A percentile compares a stretch with the other conserved stretches of the same genome.
phyloP scores from a whole-genome alignment of 1,140 invertebrate genomes.

The Parapsyche elsis region DNA sequence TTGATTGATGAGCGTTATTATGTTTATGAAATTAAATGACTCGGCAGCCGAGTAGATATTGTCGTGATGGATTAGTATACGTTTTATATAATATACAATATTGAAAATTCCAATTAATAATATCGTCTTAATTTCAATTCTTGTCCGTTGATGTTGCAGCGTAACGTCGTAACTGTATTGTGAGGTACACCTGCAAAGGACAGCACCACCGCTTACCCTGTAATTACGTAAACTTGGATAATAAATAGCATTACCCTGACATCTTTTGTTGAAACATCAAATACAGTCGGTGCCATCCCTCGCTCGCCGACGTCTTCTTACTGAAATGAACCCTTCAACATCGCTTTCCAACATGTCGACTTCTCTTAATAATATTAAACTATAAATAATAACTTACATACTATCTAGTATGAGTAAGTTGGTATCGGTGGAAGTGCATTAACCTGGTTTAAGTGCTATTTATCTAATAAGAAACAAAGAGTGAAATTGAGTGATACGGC shows the following conservation, averaged over 20 bases:
- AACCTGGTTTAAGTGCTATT: too few relatives aligned
- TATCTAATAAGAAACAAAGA: too few relatives aligned
- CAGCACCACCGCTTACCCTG: constrained; percentile 41
- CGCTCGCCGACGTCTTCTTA: neutral
- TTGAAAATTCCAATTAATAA: constrained; percentile 2
- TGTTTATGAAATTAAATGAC: too few relatives aligned
- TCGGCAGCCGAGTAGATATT: too few relatives aligned
- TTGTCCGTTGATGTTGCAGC: neutral
- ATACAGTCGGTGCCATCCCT: constrained; percentile 39
- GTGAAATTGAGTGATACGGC: too few relatives aligned
- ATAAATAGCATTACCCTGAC: constrained; percentile 55
- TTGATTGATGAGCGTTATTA: too few relatives aligned
- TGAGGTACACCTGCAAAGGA: constrained; percentile 37
- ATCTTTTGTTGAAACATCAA: constrained; percentile 54
- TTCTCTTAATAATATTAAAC: too few relatives aligned
- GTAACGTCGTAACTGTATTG: constrained; percentile 5
- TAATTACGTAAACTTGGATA: constrained; percentile 56
- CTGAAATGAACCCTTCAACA: neutral
- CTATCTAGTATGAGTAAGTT: too few relatives aligned
- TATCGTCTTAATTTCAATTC: constrained; percentile 12
- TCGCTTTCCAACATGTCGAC: neutral
- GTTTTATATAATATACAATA: constrained; percentile 11
- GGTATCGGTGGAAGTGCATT: too few relatives aligned
- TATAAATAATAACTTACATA: too few relatives aligned
- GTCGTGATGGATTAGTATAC: neutral